These are phyloP conservation scores for Typhlichthys subterraneus DNA, from an alignment of 2,797 vertebrate species.

Conservation along the genomic window DNA sequence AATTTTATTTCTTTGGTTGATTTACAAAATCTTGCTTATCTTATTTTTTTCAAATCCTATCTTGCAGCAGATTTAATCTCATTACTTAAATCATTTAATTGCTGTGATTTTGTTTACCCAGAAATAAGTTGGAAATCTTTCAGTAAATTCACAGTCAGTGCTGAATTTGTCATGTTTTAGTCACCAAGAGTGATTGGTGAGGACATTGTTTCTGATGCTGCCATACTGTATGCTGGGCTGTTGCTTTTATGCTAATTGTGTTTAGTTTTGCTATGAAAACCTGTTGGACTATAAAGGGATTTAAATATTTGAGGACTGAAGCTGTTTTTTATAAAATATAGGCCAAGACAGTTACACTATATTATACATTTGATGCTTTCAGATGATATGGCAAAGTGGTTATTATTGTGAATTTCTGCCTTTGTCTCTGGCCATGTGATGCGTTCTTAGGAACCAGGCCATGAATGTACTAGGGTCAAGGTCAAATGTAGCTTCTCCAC, in stretches of 20 bases:
- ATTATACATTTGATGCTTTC: conserved; percentile 23
- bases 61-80: no score
- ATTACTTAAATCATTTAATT: no score
- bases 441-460: conserved; percentile 3
- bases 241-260: conserved; percentile 3
- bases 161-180: no score
- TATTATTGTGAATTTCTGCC: conserved; percentile 7
- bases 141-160: background rate
- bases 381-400: conserved; percentile 4
- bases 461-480: background rate
- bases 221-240: no score
- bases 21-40: no score
- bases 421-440: background rate
- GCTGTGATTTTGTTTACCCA: no score
- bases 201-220: no score
- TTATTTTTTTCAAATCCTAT: no score
- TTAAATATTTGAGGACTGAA: conserved; percentile 25
- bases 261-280: conserved; percentile 1
- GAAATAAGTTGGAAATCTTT: no score
- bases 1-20: no score
- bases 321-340: conserved; percentile 38
- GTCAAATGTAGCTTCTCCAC: background rate
- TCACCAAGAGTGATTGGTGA: no score
- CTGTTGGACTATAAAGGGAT: conserved; percentile 11
- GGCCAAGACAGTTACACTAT: conserved; percentile 24